These are phyloP conservation scores for Diplosoma virens DNA, from an alignment of 23 tunicate genomes.

Conservation along the genomic window DNA sequence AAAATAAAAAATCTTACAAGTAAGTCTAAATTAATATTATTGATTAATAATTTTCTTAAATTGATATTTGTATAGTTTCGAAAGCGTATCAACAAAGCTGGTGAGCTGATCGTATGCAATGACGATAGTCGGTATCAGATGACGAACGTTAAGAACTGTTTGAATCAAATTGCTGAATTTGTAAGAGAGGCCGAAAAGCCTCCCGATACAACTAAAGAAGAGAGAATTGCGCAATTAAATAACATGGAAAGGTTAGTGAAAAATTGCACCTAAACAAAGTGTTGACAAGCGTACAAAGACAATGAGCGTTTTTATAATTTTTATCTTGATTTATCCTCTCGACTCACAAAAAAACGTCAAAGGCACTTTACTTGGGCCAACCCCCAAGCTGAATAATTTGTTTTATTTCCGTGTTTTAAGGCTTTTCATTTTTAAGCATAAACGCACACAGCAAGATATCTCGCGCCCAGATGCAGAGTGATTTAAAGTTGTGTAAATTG, in stretches of 20 bases:
- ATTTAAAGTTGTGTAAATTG: too few species aligned
- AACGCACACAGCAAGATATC: too few species aligned
- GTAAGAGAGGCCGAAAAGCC: constrained; percentile 55
- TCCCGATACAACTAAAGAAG: constrained; percentile 59
- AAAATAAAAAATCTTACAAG: background rate
- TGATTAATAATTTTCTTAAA: background rate
- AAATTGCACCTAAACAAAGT: background rate
- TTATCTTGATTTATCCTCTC: too few species aligned
- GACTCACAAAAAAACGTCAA: too few species aligned
- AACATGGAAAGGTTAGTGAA: constrained; percentile 46
- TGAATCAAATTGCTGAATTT: constrained; percentile 40
- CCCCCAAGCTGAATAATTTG: background rate
- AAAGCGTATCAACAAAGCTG: constrained; percentile 41
- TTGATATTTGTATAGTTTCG: constrained; percentile 38
- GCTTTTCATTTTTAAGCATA: too few species aligned
- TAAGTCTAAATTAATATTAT: background rate
- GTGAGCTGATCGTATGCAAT: constrained; percentile 60
- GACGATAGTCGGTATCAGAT: constrained; percentile 79
- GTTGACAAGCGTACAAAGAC: background rate
- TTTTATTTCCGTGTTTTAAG: background rate
- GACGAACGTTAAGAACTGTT: constrained; percentile 56
- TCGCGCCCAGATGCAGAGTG: too few species aligned
- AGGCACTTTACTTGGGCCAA: too few species aligned
- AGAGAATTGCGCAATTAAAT: constrained; percentile 39
- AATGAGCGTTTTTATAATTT: too few species aligned